Evolutionary conservation across 1,140 invertebrate species (phyloP).

Genomic region (Saccostrea echinata): DNA sequence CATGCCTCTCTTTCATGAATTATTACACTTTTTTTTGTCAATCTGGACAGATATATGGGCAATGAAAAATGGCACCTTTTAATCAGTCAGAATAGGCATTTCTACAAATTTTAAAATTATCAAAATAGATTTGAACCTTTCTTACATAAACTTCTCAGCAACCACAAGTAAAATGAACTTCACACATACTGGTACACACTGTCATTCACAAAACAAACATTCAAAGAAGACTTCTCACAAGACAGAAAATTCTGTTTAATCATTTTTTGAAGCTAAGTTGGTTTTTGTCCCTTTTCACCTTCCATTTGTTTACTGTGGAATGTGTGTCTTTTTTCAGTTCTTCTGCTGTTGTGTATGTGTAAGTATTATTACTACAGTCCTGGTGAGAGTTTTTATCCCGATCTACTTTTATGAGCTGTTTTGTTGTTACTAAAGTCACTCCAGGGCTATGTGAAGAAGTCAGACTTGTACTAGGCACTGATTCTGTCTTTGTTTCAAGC

Average conservation of each 20-base stretch:
- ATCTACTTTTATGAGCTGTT: slow-evolving; percentile 36
- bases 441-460: background rate
- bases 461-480: background rate
- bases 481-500: background rate
- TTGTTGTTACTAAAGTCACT: background rate
- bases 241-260: background rate
- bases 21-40: too few species aligned
- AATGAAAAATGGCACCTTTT: background rate
- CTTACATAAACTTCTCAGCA: background rate
- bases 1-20: background rate
- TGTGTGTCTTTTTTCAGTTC: background rate
- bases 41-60: background rate
- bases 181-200: background rate
- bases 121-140: background rate
- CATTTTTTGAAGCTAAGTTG: slow-evolving; percentile 14
- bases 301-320: background rate
- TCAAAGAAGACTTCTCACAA: background rate
- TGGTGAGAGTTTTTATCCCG: background rate
- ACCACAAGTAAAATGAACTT: background rate
- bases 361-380: background rate
- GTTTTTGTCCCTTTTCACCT: slow-evolving; percentile 1
- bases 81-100: background rate
- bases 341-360: slow-evolving; percentile 18
- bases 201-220: background rate
- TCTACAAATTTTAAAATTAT: background rate